phyloP scores from a whole-genome alignment of 2,113 vertebrate species.

The Pogonocichla stellata region DNA sequence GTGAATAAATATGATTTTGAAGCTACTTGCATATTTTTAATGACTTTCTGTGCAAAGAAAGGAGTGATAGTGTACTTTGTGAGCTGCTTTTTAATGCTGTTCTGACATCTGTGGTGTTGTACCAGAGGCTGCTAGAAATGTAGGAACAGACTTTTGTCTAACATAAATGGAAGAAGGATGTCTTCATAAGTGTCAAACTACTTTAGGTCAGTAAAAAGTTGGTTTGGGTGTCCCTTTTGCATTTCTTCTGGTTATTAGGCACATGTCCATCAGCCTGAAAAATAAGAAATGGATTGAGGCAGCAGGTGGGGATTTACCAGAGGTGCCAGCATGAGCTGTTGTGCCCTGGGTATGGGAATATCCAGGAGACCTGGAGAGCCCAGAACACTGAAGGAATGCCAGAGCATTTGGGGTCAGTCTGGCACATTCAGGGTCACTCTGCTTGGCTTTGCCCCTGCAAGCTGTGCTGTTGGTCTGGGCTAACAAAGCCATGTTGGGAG shows the following conservation, averaged over 20 bases:
- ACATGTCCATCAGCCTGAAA: neutral
- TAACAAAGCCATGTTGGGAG: neutral
- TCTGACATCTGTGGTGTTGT: neutral
- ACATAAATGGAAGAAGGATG: neutral
- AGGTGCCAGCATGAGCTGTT: neutral
- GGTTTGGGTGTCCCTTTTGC: neutral
- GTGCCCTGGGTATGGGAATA: neutral
- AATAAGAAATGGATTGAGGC: neutral
- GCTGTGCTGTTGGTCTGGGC: neutral
- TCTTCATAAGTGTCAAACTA: neutral
- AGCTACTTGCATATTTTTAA: neutral
- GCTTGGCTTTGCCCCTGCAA: neutral
- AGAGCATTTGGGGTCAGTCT: neutral
- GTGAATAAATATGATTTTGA: neutral
- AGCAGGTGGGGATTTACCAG: neutral
- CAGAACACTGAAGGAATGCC: accelerated
- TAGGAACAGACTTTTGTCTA: neutral
- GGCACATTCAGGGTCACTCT: accelerated
- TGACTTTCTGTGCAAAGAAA: neutral
- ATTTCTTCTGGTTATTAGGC: neutral
- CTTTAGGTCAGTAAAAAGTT: neutral
- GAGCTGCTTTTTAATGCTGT: neutral
- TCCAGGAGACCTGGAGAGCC: neutral
- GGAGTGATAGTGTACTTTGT: neutral
- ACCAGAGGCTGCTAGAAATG: no score